phyloP scores from a whole-genome alignment of 2,797 vertebrate species.

The Pseudocheirus occidentalis region DNA sequence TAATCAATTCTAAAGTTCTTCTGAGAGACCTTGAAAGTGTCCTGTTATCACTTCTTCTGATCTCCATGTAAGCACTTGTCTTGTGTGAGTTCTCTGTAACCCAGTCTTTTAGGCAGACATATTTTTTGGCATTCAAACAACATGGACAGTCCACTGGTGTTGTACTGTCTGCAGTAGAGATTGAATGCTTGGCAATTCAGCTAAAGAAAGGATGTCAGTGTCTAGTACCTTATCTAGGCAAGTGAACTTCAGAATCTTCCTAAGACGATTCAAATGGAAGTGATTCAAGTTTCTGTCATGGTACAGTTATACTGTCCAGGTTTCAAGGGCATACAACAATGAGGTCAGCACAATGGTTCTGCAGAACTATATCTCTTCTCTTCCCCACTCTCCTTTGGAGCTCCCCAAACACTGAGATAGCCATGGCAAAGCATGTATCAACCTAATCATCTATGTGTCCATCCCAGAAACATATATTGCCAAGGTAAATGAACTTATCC shows the following conservation, averaged over 20 bases:
- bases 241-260: background rate
- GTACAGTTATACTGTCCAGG: background rate
- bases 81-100: background rate
- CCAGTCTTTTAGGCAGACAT: background rate
- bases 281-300: background rate
- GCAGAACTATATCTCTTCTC: background rate
- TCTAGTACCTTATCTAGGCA: background rate
- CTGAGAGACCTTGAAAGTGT: background rate
- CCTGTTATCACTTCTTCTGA: background rate
- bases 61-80: background rate
- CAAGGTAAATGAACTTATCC: background rate
- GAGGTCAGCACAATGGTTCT: background rate
- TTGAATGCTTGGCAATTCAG: background rate
- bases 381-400: background rate
- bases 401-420: background rate
- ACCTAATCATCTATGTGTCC: background rate
- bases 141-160: background rate
- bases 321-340: background rate
- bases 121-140: background rate
- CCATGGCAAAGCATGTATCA: background rate
- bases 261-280: background rate
- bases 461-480: background rate
- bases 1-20: background rate
- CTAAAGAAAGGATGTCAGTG: background rate
- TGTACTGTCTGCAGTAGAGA: background rate